Evolutionary conservation across 2,797 vertebrate species (phyloP), one percentile per base, ranked within the genome.

Genomic region (Astyanax mexicanus): DNA sequence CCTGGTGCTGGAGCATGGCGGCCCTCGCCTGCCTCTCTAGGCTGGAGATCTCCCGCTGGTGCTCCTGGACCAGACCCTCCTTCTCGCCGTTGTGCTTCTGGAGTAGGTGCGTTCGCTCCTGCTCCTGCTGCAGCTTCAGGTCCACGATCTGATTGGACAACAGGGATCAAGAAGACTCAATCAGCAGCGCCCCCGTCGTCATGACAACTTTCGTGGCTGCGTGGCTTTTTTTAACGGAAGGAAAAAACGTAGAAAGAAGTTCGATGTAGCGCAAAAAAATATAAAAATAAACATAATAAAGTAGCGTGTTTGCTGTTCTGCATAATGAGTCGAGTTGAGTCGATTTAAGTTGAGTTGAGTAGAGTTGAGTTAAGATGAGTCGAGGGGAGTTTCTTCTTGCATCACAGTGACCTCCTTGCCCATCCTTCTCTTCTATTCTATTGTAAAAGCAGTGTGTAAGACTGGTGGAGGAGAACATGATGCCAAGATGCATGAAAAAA

Each of bases 141-240:
- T 97, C 95, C 92, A 95, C 95, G 93, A 98, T 98, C 98, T 99
- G 97, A 98, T 98, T 98, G 97, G 97, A 97, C 95, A 95, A 95
- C 87, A 92, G 92, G 89, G 93, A 88, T 90, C 94, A 88, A 97
- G 95, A 88, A 97, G 95, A 96, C 95, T 96, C 95, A 96, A 96
- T 98, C 95, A 97, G 94, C 94, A 90, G 92, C 92, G 94, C 95
- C 94, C 93, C 92, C 94, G 96, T 98, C 95, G 95, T 96, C 97
- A 98, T 98, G 97, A 98, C 97, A 97, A 99, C 97, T 95, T 94
- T 90, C n/a, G n/a, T n/a, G n/a, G n/a, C n/a, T 93, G 95, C 93
- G 94, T 95, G 25, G 80, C 69, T 81, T 67, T n/a, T n/a, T n/a
- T n/a, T n/a, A 66, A 78, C 61, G 58, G 51, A 29, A 6, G 51